Base-by-base conservation (phyloP, 1,140 invertebrate genomes). In the Diploscapter pachys region DNA sequence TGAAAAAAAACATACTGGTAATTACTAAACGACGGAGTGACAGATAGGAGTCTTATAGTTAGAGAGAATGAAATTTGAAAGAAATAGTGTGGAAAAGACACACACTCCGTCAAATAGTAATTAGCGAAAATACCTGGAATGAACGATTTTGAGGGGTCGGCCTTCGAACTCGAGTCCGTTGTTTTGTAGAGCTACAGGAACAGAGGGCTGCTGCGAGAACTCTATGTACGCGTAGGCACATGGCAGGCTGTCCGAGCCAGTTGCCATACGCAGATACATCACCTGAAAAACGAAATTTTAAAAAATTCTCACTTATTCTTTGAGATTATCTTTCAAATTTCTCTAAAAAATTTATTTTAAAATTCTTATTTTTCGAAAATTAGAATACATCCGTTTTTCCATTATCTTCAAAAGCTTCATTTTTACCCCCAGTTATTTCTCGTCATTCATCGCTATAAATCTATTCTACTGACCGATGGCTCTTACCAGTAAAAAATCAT, bases 191-290 rank as follows among this genome's bases (percentile, higher is more conserved):
- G 93, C 96, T 75, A 92, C 90, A 3, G 95, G 89, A 49, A 99
- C 90, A 80, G 91, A 91, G 9, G 90, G 89, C 85, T 98, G 95
- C 80, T 98, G 94, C 48, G 92, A 91, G 84, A 97, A 94, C 87
- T 99, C 96, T 71, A 99, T 90, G 78, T 97, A 89, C 5, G 93
- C 93, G 31, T 85, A 81, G 51, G 89, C 87, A 52, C 90, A 89
- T 3, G 89, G 88, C 79, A 93, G 91, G 56, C 89, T 90, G 73
- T 95, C 91, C 83, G 93, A 89, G 5, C 92, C 92, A 84, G 93
- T 94, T 84, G 94, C 94, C 87, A 96, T 92, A 48, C 96, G 89
- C 8, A 95, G 88, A 87, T 98, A 99, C 86, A 98, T 98, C 0
- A 99, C 92, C 83, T 84, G 73, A 57, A 85, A 78, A 48, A 50